Conservation (phyloP, 2,888 invertebrate species). For the Phytoseiulus persimilis region DNA sequence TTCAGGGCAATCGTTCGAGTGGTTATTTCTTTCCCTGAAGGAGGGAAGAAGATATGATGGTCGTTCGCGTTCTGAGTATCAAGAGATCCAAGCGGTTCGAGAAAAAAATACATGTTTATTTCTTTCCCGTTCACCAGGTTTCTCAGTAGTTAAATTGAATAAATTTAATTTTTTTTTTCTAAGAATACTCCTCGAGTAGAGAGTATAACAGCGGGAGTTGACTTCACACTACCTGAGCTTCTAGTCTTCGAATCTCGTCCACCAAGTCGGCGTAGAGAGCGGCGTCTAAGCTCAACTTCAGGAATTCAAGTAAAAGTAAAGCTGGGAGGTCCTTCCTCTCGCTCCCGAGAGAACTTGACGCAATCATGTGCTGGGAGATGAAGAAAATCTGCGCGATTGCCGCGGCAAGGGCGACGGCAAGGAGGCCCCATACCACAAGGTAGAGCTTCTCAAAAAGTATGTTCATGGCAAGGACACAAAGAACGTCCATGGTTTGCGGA, state of each 20-base stretch:
- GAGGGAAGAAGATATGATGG: no score
- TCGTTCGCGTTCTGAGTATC: no score
- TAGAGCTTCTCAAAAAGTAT: constrained; percentile 20
- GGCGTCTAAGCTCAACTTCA: neutral
- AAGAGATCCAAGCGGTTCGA: no score
- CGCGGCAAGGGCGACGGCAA: neutral
- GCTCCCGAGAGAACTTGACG: neutral
- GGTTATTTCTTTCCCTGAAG: no score
- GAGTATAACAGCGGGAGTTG: neutral
- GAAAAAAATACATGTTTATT: no score
- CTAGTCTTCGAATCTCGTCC: neutral
- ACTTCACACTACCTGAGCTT: neutral
- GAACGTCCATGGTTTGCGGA: neutral
- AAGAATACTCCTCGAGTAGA: neutral
- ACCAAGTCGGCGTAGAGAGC: neutral
- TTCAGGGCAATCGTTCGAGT: no score
- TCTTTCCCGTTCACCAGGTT: no score
- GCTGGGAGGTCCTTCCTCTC: neutral
- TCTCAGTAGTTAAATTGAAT: no score
- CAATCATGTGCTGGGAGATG: neutral
- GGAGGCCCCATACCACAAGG: neutral
- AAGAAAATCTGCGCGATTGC: neutral
- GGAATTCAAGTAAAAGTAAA: neutral
- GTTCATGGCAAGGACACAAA: constrained; percentile 20
- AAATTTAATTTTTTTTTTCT: no score